Conservation (phyloP, 1,140 invertebrate genomes). For the Ostrea denselamellosa region DNA sequence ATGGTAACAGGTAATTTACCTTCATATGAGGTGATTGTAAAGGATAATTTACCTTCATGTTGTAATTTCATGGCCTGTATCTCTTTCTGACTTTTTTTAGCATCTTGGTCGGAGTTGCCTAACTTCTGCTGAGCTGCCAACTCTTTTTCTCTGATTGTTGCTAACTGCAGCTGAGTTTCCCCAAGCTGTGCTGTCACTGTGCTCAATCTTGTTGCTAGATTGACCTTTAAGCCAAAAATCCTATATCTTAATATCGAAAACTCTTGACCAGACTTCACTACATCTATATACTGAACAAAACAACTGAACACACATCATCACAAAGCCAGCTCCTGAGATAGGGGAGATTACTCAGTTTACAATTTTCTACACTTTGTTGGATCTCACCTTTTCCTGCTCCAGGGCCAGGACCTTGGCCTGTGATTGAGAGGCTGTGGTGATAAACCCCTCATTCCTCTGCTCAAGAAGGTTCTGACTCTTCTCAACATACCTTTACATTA, state of each 20-base stretch:
- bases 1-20: no score
- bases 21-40: not conserved
- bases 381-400: conserved; percentile 78
- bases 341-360: no score
- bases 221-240: conserved; percentile 62
- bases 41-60: conserved; percentile 62
- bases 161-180: conserved; percentile 72
- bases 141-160: conserved; percentile 69
- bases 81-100: conserved; percentile 65
- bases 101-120: conserved; percentile 58
- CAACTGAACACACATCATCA: no score
- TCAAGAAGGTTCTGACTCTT: conserved; percentile 79
- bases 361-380: no score
- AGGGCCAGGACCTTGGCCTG: conserved; percentile 75
- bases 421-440: conserved; percentile 73
- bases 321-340: no score
- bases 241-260: not conserved
- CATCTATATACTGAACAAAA: no score
- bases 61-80: conserved; percentile 67
- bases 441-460: conserved; percentile 77
- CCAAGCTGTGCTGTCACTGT: conserved; percentile 70
- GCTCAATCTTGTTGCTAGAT: conserved; percentile 72
- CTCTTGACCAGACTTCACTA: not conserved
- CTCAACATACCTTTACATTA: conserved; percentile 76
- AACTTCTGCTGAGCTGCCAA: conserved; percentile 71